A percentile compares a stretch with the other conserved stretches of the same genome.
phyloP scores from a whole-genome alignment of 2,797 vertebrate genomes.

The Hemitrygon akajei region DNA sequence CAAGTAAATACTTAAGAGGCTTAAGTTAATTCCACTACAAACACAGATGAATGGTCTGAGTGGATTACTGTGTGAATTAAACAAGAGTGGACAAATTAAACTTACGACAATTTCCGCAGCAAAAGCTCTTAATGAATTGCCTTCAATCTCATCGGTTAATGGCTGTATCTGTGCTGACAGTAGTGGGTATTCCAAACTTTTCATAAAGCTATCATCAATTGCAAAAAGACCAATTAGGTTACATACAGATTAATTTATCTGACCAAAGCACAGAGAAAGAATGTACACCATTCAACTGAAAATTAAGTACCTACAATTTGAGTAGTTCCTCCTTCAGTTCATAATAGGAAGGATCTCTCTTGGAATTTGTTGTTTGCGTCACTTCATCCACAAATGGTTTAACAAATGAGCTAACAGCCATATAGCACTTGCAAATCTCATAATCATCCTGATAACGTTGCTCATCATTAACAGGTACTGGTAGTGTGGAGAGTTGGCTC shows the following conservation, averaged over 20 bases:
- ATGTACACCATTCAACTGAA: background rate
- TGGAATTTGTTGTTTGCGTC: constrained; percentile 51
- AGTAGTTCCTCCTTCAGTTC: constrained; percentile 73
- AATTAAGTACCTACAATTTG: constrained; percentile 71
- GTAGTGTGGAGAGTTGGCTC: constrained; percentile 70
- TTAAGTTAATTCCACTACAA: background rate
- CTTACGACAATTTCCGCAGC: constrained; percentile 78
- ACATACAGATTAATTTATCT: background rate
- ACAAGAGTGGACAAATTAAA: constrained; percentile 17
- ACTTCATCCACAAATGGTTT: constrained; percentile 73
- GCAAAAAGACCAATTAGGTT: background rate
- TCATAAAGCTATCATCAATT: constrained; percentile 71
- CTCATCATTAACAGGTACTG: constrained; percentile 74
- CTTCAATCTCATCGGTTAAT: constrained; percentile 59
- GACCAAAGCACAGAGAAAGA: constrained; percentile 35
- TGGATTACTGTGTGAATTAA: background rate
- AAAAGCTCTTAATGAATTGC: constrained; percentile 68
- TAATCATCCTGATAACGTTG: constrained; percentile 70
- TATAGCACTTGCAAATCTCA: constrained; percentile 72
- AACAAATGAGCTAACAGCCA: constrained; percentile 63
- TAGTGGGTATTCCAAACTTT: constrained; percentile 75
- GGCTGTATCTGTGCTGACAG: constrained; percentile 69
- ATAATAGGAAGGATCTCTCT: constrained; percentile 46
- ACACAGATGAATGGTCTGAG: background rate
- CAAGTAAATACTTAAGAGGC: background rate